Percentiles rank a stretch among this genome's conserved stretches.
phyloP scores from a whole-genome alignment of 2,797 vertebrate species.

The Phaenicophaeus curvirostris region DNA sequence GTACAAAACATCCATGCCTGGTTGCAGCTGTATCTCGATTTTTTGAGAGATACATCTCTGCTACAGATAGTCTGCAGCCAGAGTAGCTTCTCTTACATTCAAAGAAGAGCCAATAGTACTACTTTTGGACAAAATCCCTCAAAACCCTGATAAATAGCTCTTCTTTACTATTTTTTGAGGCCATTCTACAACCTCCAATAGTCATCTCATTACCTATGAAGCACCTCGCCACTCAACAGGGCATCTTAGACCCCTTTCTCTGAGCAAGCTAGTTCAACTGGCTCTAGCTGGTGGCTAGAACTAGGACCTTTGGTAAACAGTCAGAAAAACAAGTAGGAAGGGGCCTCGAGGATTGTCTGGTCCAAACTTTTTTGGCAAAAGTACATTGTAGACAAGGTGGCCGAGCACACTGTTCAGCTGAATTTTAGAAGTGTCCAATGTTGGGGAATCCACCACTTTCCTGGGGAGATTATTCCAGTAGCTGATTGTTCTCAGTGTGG shows the following conservation, averaged over 20 bases:
- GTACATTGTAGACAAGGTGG: background rate
- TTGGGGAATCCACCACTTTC: background rate
- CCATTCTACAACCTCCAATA: background rate
- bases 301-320: background rate
- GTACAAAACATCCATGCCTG: background rate
- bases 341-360: background rate
- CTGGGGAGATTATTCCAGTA: background rate
- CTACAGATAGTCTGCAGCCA: background rate
- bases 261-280: background rate
- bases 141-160: background rate
- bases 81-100: background rate
- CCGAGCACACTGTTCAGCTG: background rate
- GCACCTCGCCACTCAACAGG: background rate
- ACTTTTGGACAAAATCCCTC: background rate
- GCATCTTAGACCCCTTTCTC: background rate
- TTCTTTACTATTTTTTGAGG: background rate
- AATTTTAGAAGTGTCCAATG: background rate
- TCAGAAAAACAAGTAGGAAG: background rate
- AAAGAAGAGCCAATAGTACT: background rate
- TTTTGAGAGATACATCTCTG: background rate
- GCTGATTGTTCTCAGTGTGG: background rate
- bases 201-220: background rate
- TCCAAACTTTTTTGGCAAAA: background rate
- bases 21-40: background rate
- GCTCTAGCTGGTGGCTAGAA: background rate